Percentiles rank a stretch among this genome's conserved stretches.
phyloP scores from a whole-genome alignment of 2,113 vertebrate genomes.

The Paradoxurus hermaphroditus region DNA sequence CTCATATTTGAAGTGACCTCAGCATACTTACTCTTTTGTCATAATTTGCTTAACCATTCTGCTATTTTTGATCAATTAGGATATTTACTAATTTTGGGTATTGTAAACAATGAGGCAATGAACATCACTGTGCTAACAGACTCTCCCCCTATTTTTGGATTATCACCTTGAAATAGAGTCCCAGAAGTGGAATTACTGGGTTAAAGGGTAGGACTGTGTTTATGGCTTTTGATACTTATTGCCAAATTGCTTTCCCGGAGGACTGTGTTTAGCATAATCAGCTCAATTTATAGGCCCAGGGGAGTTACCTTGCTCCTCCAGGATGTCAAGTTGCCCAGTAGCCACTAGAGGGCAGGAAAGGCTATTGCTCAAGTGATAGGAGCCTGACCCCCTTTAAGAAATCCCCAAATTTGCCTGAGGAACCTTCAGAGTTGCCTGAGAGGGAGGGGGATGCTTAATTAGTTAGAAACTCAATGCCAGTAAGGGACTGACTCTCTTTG shows the following conservation, averaged over 20 bases:
- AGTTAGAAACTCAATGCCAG: not conserved
- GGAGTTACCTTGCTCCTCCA: conserved; percentile 50
- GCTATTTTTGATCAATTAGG: not conserved
- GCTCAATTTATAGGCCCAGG: conserved; percentile 63
- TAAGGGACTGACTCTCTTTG: not conserved
- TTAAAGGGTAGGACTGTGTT: conserved; percentile 75
- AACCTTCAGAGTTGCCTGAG: not conserved
- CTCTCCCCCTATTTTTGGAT: conserved; percentile 58
- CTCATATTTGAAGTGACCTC: not conserved
- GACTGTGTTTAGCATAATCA: conserved; percentile 6
- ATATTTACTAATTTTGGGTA: conserved; percentile 48
- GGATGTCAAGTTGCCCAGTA: conserved; percentile 73
- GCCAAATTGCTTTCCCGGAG: conserved; percentile 69
- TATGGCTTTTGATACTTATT: conserved; percentile 69
- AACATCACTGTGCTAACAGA: conserved; percentile 43
- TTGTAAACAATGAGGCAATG: conserved; percentile 59
- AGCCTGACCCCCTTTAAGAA: conserved; percentile 46
- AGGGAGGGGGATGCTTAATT: not conserved
- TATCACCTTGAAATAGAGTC: conserved; percentile 64
- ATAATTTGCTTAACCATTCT: not conserved
- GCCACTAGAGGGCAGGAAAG: conserved; percentile 82
- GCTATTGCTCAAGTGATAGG: conserved; percentile 60
- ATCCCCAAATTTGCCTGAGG: conserved; percentile 49
- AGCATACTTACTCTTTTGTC: not conserved
- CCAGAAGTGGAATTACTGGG: conserved; percentile 73